Evolutionary conservation across 2,888 invertebrate genomes (phyloP).

Genomic region (Thecocarcelia acutangulata): DNA sequence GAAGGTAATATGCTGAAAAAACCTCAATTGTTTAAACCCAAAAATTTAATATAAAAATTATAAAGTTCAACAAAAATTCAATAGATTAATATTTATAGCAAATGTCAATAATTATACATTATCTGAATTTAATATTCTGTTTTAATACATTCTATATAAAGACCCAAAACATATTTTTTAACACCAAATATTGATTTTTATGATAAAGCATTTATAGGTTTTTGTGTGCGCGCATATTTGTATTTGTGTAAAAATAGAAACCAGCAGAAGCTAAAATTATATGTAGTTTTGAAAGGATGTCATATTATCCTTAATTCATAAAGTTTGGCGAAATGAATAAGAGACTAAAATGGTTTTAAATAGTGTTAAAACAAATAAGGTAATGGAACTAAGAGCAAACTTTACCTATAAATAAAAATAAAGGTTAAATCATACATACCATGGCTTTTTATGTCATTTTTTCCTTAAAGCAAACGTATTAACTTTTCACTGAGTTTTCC

Average conservation of each 20-base stretch:
- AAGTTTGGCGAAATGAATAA: not conserved
- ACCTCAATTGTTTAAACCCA: no score
- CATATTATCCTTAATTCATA: not conserved
- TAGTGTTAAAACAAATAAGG: slow-evolving; percentile 21
- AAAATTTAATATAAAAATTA: no score
- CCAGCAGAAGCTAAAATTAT: not conserved
- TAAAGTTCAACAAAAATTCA: no score
- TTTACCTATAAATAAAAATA: slow-evolving; percentile 18
- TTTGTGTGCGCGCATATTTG: not conserved
- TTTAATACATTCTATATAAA: slow-evolving; percentile 1
- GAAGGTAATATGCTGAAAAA: no score
- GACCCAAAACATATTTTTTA: slow-evolving; percentile 2
- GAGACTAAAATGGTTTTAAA: slow-evolving; percentile 2
- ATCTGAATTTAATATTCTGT: slow-evolving; percentile 12
- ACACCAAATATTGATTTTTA: slow-evolving; percentile 49
- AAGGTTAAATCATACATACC: slow-evolving; percentile 41
- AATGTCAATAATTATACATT: not conserved
- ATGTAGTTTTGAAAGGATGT: slow-evolving; percentile 22
- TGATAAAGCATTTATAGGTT: not conserved
- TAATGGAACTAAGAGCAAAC: slow-evolving; percentile 33
- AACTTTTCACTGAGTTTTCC: not conserved
- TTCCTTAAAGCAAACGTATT: not conserved
- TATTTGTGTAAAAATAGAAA: not conserved
- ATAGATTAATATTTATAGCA: not conserved
- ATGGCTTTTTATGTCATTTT: slow-evolving; percentile 12